phyloP scores from a whole-genome alignment of 2,113 vertebrate species.

The Stictonetta naevosa region DNA sequence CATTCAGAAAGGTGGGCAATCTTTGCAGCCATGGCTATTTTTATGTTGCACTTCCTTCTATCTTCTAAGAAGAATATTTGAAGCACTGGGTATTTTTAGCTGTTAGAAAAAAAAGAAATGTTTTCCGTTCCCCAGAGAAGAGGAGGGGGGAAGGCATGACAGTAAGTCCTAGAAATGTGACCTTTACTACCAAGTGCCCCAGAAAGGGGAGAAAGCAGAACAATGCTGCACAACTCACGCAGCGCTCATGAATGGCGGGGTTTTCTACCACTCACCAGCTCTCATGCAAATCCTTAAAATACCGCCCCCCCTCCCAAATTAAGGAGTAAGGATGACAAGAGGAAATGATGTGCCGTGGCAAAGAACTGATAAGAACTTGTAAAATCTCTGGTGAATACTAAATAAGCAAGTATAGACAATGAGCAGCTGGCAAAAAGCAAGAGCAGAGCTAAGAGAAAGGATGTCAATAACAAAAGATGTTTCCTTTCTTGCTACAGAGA shows the following conservation, averaged over 20 bases:
- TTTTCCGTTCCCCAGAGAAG: constrained; percentile 28
- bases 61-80: constrained; percentile 32
- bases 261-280: constrained; percentile 26
- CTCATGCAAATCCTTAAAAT: constrained; percentile 17
- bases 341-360: constrained; percentile 68
- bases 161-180: constrained; percentile 2
- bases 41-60: constrained; percentile 42
- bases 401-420: constrained; percentile 71
- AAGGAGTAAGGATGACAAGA: constrained; percentile 64
- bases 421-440: constrained; percentile 73
- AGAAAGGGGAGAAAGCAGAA: background rate
- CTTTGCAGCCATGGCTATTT: constrained; percentile 24
- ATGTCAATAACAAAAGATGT: constrained; percentile 77
- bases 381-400: constrained; percentile 70
- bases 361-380: constrained; percentile 67
- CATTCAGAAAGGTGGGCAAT: background rate
- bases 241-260: background rate
- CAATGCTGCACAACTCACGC: background rate
- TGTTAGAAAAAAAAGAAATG: background rate
- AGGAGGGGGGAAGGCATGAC: background rate
- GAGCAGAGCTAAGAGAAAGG: constrained; percentile 74
- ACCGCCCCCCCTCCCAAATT: background rate
- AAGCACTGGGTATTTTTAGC: constrained; percentile 49
- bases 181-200: constrained; percentile 32
- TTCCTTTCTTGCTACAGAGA: constrained; percentile 75